phyloP scores from a whole-genome alignment of 2,797 vertebrate species.

The Bufotes viridis region DNA sequence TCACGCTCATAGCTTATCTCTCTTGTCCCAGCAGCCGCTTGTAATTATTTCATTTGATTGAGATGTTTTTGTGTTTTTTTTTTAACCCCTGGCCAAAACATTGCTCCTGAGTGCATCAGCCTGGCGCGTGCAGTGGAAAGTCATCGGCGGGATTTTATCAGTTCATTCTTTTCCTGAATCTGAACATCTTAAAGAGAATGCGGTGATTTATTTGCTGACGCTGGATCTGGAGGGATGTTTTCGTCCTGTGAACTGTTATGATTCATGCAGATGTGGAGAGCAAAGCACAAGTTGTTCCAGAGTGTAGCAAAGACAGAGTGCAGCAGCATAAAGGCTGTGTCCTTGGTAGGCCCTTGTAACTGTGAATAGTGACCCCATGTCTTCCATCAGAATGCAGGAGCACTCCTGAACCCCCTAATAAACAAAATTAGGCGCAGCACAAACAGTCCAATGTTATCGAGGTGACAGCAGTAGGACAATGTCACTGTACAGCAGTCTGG shows the following conservation, averaged over 20 bases:
- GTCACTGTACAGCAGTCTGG: no score
- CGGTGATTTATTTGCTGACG: slow-evolving; percentile 26
- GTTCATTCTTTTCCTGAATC: slow-evolving; percentile 23
- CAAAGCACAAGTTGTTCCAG: slow-evolving; percentile 27
- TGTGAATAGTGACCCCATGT: slow-evolving; percentile 40
- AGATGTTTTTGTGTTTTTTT: slow-evolving; percentile 22
- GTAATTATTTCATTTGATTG: slow-evolving; percentile 14
- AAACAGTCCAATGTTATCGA: no score
- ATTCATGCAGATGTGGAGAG: slow-evolving; percentile 14
- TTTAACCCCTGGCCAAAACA: neutral
- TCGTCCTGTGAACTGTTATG: slow-evolving; percentile 14
- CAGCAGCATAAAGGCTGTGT: neutral
- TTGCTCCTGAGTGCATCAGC: neutral
- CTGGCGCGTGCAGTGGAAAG: slow-evolving; percentile 1
- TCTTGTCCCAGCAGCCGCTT: neutral
- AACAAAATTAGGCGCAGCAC: no score
- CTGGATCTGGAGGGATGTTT: slow-evolving; percentile 14
- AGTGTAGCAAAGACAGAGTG: neutral
- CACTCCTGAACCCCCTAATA: no score
- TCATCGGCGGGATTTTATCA: neutral
- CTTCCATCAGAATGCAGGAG: neutral
- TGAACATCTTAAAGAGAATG: slow-evolving; percentile 1
- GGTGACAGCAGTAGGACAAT: no score
- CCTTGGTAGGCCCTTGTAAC: slow-evolving; percentile 28
- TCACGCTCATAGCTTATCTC: neutral